A percentile compares a stretch with the other conserved stretches of the same genome.
These are phyloP conservation scores for Tuta absoluta DNA, from an alignment of 2,888 invertebrate genomes.

Conservation along the genomic window DNA sequence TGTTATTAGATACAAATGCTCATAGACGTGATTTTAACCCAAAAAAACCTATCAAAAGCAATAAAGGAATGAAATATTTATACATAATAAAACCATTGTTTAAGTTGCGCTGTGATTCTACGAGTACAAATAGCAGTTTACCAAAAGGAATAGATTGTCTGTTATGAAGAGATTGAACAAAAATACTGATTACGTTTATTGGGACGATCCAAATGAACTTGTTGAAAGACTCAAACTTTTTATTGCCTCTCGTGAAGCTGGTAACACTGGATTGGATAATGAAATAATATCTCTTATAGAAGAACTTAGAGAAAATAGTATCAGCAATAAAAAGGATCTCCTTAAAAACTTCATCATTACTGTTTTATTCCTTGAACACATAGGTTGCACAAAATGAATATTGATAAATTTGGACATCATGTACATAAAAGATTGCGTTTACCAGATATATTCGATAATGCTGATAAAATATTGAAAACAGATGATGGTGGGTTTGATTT, in stretches of 20 bases:
- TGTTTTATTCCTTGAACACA: not conserved
- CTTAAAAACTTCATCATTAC: no score
- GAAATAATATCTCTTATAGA: conserved; percentile 54
- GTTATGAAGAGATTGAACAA: conserved; percentile 28
- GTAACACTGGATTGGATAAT: conserved; percentile 36
- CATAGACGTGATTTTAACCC: conserved; percentile 32
- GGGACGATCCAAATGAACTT: conserved; percentile 40
- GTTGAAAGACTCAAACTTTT: conserved; percentile 36
- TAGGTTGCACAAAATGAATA: not conserved
- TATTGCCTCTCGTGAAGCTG: conserved; percentile 37
- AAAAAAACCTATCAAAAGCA: conserved; percentile 29
- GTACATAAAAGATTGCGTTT: not conserved
- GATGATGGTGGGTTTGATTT: no score
- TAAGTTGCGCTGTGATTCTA: not conserved
- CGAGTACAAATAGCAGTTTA: not conserved
- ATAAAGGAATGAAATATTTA: conserved; percentile 31
- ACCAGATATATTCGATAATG: not conserved
- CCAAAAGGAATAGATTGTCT: conserved; percentile 21
- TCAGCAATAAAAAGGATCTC: conserved; percentile 24
- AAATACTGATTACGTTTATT: conserved; percentile 35
- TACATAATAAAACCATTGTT: conserved; percentile 25
- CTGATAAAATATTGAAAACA: not conserved
- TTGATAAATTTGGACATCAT: conserved; percentile 27
- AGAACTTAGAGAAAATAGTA: conserved; percentile 36
- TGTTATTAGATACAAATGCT: conserved; percentile 30